Base-by-base conservation (phyloP, 2,797 vertebrate species). In the Channallabes apus region DNA sequence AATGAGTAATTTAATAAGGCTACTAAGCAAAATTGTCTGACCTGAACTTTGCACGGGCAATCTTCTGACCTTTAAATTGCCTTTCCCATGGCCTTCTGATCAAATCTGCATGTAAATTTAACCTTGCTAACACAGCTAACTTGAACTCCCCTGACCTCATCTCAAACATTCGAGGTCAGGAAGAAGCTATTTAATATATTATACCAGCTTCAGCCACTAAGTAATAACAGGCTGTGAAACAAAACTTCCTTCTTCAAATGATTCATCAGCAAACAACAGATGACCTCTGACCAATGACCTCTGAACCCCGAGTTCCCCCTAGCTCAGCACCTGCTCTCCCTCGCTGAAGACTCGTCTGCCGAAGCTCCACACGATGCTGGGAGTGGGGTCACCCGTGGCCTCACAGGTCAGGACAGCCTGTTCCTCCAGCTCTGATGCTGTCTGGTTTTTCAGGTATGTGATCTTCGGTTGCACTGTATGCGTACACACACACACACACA, bases 321-420 rank as follows among this genome's bases (percentile, higher is more conserved):
- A 72, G 35, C 41, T 46, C 62, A 82, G 87, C 97, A 98, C 98
- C 98, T 99, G 99, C 89, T 98, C 97, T 93, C 97, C 97, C 22
- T 94, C 97, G 80, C 95, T 96, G 95, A 98, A 98, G 89, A 97
- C 94, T 1, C 93, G 91, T 0, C 94, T 95, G 27, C 96, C 95
- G 24, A 96, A 98, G 83, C 96, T 98, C 98, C 98, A 99, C 80
- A 96, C 96, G 91, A 99, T 99, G 88, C 95, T 96, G 76, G 98
- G 98, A 12, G 97, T 98, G 20, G 98, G 98, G 89, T 99, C 98
- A 24, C 98, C 98, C 0, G 96, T 97, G 1, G 98, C 97, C 92
- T 99, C 97, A 8, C 98, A 99, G 88, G 97, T 99, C 89, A 99
- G 93, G 0, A 95, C 97, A 88, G 99, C 97, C 89, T 97, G 96